A percentile compares a stretch with the other conserved stretches of the same genome.
Evolutionary conservation across 1,140 invertebrate genomes (phyloP).

Genomic region (Neodiprion fabricii): DNA sequence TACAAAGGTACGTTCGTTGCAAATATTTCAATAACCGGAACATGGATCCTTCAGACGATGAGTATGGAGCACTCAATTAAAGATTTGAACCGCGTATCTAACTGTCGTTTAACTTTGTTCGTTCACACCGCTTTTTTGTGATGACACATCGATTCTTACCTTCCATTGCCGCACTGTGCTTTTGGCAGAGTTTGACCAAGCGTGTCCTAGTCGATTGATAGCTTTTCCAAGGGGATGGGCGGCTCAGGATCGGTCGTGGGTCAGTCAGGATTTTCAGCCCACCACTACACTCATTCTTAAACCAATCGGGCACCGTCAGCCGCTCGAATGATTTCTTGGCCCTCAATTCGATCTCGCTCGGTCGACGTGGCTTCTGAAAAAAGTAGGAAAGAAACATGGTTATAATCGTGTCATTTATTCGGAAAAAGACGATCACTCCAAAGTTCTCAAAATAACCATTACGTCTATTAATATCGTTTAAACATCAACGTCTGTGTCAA

Average conservation of each 20-base stretch:
- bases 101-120: background rate
- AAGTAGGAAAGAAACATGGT: background rate
- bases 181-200: background rate
- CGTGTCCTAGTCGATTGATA: background rate
- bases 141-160: background rate
- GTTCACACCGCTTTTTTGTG: background rate
- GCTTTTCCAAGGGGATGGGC: slow-evolving; percentile 34
- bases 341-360: slow-evolving; percentile 63
- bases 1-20: too few relatives aligned
- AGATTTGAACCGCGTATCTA: background rate
- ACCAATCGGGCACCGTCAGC: slow-evolving; percentile 67
- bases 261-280: slow-evolving; percentile 37
- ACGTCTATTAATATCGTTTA: too few relatives aligned
- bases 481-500: too few relatives aligned
- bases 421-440: too few relatives aligned
- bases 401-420: too few relatives aligned
- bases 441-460: too few relatives aligned
- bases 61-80: too few relatives aligned
- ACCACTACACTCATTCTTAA: slow-evolving; percentile 52
- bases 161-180: background rate
- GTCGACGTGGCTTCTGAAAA: slow-evolving; percentile 25
- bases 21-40: too few relatives aligned
- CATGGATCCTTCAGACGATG: too few relatives aligned
- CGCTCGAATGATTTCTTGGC: slow-evolving; percentile 64
- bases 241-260: slow-evolving; percentile 26